phyloP scores from a whole-genome alignment of 2,888 invertebrate species.

The Sesia bembeciformis region DNA sequence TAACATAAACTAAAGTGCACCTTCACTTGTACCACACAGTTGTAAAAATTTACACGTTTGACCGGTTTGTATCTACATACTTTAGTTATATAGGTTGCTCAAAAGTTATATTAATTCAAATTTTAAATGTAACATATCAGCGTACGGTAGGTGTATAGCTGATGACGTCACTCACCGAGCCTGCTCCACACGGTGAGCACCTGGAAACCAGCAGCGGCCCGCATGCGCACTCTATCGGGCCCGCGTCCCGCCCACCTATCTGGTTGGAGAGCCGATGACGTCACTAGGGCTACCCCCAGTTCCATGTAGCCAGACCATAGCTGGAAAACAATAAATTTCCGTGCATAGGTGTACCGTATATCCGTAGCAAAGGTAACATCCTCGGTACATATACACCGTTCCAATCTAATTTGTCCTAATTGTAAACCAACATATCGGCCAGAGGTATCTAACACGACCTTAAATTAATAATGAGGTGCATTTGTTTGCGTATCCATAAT shows the following conservation, averaged over 20 bases:
- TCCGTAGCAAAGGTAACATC: too few species aligned
- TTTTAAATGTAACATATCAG: too few species aligned
- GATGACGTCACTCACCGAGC: constrained; percentile 69
- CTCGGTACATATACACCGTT: too few species aligned
- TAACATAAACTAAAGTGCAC: too few species aligned
- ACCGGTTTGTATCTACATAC: not conserved
- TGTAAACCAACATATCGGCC: too few species aligned
- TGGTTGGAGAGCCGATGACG: constrained; percentile 48
- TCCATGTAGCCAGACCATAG: constrained; percentile 72
- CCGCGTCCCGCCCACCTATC: constrained; percentile 62
- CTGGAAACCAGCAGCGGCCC: constrained; percentile 93
- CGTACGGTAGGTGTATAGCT: too few species aligned
- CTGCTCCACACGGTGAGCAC: constrained; percentile 94
- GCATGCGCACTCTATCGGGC: constrained; percentile 80
- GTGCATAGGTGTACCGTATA: not conserved
- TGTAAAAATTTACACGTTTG: not conserved
- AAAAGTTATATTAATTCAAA: not conserved
- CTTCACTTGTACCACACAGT: too few species aligned
- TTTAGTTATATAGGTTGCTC: not conserved
- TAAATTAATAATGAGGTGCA: too few species aligned
- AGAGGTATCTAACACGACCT: too few species aligned
- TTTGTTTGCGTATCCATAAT: too few species aligned
- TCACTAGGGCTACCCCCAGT: constrained; percentile 60
- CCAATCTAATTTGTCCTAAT: too few species aligned
- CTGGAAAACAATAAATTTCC: constrained; percentile 22